Base-by-base conservation (phyloP, 2,888 invertebrate species). In the Troglohyphantes excavatus region DNA sequence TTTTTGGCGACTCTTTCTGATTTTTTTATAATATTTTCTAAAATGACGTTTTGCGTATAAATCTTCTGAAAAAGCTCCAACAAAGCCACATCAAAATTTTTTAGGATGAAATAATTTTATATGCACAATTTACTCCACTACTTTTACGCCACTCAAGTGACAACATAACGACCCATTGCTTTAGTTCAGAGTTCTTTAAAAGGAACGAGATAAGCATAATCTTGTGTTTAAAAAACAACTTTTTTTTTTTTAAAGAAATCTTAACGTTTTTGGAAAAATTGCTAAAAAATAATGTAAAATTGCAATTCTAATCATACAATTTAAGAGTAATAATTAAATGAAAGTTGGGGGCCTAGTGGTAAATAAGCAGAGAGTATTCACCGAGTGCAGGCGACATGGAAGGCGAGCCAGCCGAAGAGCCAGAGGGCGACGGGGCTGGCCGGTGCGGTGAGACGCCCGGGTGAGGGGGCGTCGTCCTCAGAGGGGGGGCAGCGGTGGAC, bases 381-480 rank as follows among this genome's bases (percentile, higher is more conserved):
- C 97, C 97, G 94, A 98, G 97, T 95, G 98, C 98, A 93, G 98
- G 98, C 94, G 98, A 98, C 97, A 98, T 98, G 94, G 98, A 98
- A 95, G 98, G 96, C 93, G 98, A 98, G 33, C n/a, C n/a, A n/a
- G n/a, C n/a, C n/a, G 93, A 92, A 88, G 93, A 92, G 84, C 92
- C 92, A 87, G 92, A 92, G 75, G 93, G 93, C n/a, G n/a, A n/a
- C n/a, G n/a, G n/a, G n/a, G n/a, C n/a, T 53, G 93, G 93, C 85
- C 93, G 92, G 27, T 92, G 92, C 11, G 92, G 91, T 9, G 92
- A 92, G 39, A 92, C 92, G 29, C 92, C 91, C 72, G 90, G 90
- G n/a, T n/a, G n/a, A n/a, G n/a, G n/a, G 17, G 90, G 90, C 5
- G 90, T 90, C 5, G 81, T 86, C 39, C 90, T 82, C 61, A 90